Evolutionary conservation across 2,888 invertebrate species (phyloP).

Genomic region (Drosophila mimica): DNA sequence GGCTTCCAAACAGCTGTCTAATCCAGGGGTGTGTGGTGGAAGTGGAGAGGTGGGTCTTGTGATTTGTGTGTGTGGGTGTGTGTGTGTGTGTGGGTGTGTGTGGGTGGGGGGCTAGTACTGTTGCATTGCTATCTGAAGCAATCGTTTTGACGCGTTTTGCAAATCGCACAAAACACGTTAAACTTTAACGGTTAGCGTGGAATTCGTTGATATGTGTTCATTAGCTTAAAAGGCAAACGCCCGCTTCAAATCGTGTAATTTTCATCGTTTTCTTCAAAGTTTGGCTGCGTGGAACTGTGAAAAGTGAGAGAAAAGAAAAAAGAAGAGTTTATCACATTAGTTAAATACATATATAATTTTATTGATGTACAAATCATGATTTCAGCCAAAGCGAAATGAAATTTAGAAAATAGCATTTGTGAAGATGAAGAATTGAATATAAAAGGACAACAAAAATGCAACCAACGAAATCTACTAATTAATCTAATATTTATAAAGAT

Average conservation of each 20-base stretch:
- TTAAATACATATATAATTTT: background rate
- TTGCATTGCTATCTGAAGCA: constrained; percentile 23
- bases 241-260: constrained; percentile 21
- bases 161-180: constrained; percentile 50
- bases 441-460: background rate
- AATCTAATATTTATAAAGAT: background rate
- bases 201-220: constrained; percentile 74
- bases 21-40: constrained; percentile 3
- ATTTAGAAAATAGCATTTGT: background rate
- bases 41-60: background rate
- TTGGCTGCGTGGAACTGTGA: constrained; percentile 63
- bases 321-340: constrained; percentile 7
- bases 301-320: constrained; percentile 3
- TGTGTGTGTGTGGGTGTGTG: background rate
- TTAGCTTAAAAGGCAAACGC: constrained; percentile 66
- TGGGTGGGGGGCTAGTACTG: constrained; percentile 21
- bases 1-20: constrained; percentile 35
- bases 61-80: background rate
- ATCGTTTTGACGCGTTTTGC: constrained; percentile 42
- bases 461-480: background rate
- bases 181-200: constrained; percentile 51
- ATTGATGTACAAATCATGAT: too few species aligned
- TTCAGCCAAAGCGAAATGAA: background rate
- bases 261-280: constrained; percentile 12
- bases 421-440: background rate